Percentiles rank a stretch among this genome's conserved stretches.
phyloP scores from a whole-genome alignment of 2,888 invertebrate species.

The Lasioglossum calceatum region DNA sequence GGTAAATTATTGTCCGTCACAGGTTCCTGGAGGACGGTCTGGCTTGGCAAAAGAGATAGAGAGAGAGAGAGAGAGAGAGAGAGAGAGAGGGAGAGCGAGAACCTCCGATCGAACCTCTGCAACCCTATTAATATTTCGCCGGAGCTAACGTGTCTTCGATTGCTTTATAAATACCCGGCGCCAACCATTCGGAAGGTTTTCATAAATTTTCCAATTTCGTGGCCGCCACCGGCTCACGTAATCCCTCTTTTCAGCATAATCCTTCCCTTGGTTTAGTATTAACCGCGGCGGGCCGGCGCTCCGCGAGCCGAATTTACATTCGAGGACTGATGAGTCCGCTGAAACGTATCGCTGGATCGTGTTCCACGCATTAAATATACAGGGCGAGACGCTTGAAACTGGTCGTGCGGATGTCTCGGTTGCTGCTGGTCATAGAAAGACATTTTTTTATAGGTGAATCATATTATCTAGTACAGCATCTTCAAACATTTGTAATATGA shows the following conservation, averaged over 20 bases:
- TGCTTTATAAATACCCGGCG: slow-evolving; percentile 58
- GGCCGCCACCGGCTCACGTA: slow-evolving; percentile 30
- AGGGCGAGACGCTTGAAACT: not conserved
- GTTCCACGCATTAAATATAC: slow-evolving; percentile 21
- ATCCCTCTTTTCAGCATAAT: slow-evolving; percentile 57
- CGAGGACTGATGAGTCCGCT: slow-evolving; percentile 51
- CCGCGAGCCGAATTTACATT: slow-evolving; percentile 52
- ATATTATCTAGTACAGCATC: no score
- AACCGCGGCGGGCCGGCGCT: slow-evolving; percentile 36
- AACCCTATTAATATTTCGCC: slow-evolving; percentile 75
- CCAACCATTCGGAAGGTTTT: slow-evolving; percentile 47
- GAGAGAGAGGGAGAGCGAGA: not conserved
- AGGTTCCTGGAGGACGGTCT: slow-evolving; percentile 61
- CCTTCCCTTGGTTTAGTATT: slow-evolving; percentile 55
- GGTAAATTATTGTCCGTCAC: slow-evolving; percentile 79
- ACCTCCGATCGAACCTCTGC: slow-evolving; percentile 60
- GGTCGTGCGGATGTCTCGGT: not conserved
- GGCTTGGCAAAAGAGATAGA: slow-evolving; percentile 3
- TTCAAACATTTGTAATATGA: no score
- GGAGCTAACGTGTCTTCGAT: slow-evolving; percentile 58
- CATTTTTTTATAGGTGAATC: not conserved
- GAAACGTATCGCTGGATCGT: slow-evolving; percentile 40
- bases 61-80: slow-evolving; percentile 6
- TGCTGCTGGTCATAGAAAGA: not conserved
- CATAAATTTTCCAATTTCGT: slow-evolving; percentile 63